These are phyloP conservation scores for Varanus salvator DNA, from an alignment of 2,113 vertebrate genomes.

Conservation along the genomic window DNA sequence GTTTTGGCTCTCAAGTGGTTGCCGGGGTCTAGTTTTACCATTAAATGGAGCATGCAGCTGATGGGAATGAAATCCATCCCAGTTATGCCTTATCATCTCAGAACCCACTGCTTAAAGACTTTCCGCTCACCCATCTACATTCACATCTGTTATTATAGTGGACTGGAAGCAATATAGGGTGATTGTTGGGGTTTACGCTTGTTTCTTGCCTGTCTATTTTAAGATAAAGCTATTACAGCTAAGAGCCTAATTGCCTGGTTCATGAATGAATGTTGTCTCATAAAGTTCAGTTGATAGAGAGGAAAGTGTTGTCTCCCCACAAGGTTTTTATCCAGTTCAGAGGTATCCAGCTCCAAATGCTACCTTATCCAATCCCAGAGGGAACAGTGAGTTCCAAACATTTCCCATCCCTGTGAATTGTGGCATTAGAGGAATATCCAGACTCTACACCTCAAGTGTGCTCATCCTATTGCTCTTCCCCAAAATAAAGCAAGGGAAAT, in stretches of 20 bases:
- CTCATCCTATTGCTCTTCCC: neutral
- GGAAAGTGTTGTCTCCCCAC: neutral
- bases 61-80: neutral
- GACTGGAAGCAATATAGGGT: neutral
- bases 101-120: neutral
- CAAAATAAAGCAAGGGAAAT: neutral
- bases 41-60: neutral
- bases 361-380: neutral
- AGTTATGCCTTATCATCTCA: neutral
- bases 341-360: neutral
- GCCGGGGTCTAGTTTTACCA: neutral
- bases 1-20: neutral
- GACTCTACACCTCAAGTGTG: neutral
- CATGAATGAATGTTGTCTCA: too few relatives aligned
- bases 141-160: neutral
- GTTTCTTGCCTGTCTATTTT: neutral
- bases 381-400: neutral
- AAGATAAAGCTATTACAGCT: neutral
- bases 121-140: neutral
- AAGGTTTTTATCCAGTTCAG: neutral
- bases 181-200: neutral
- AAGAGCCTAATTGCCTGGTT: neutral
- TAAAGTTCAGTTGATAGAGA: neutral
- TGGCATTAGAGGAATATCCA: neutral
- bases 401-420: neutral